These are phyloP conservation scores for Chiridota heheva DNA, from an alignment of 35 echinoderm and acorn worm genomes.

Conservation along the genomic window DNA sequence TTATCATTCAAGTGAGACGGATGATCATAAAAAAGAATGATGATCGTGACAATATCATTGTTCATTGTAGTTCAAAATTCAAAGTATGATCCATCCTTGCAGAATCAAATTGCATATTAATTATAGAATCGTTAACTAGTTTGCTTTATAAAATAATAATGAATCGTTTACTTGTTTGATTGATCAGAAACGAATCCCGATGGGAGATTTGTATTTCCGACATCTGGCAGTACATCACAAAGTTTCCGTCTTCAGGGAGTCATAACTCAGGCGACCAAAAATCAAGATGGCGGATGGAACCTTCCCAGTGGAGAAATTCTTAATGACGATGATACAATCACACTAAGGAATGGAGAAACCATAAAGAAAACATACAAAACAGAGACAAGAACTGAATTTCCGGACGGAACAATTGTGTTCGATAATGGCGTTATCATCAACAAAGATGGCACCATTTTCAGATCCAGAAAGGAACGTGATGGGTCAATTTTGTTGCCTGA, in stretches of 20 bases:
- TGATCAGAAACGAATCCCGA: background rate
- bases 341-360: background rate
- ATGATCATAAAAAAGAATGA: too few relatives aligned
- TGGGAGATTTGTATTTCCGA: background rate
- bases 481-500: slow-evolving; percentile 15
- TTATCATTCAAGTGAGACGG: too few relatives aligned
- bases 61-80: too few relatives aligned
- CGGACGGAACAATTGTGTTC: slow-evolving; percentile 40
- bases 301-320: slow-evolving; percentile 16
- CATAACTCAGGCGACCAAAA: background rate
- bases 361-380: slow-evolving; percentile 12
- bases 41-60: too few relatives aligned
- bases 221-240: background rate
- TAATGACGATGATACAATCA: slow-evolving; percentile 12
- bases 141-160: too few relatives aligned
- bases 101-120: too few relatives aligned
- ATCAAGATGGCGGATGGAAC: background rate
- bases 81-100: too few relatives aligned
- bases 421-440: slow-evolving; percentile 21
- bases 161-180: too few relatives aligned
- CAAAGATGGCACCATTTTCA: slow-evolving; percentile 27
- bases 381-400: slow-evolving; percentile 33
- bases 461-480: background rate
- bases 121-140: too few relatives aligned
- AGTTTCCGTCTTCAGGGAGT: slow-evolving; percentile 5